phyloP scores from a whole-genome alignment of 2,888 invertebrate species.

The Lydus trimaculatus region DNA sequence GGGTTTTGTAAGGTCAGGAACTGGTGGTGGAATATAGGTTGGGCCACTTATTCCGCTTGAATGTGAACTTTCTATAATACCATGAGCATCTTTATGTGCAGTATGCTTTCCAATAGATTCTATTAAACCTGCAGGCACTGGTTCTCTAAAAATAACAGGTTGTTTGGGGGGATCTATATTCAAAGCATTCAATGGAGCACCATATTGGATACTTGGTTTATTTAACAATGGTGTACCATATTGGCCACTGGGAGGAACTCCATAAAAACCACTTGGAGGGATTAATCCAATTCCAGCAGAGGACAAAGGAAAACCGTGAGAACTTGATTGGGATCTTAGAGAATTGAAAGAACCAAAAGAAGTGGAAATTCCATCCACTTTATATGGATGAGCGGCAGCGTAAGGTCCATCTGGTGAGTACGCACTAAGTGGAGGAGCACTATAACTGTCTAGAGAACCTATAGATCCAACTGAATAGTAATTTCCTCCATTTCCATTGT shows the following conservation, averaged over 20 bases:
- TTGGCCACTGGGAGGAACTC: conserved; percentile 65
- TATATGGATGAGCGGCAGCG: conserved; percentile 55
- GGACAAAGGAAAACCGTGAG: conserved; percentile 35
- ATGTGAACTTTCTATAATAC: conserved; percentile 64
- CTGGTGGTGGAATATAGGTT: conserved; percentile 71
- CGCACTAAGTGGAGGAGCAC: conserved; percentile 52
- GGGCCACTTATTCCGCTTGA: conserved; percentile 51
- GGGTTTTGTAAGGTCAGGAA: conserved; percentile 60
- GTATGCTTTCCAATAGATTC: conserved; percentile 71
- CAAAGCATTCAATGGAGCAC: conserved; percentile 51
- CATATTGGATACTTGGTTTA: conserved; percentile 47
- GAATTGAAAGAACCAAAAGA: conserved; percentile 32
- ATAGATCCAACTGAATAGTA: conserved; percentile 15
- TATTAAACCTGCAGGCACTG: conserved; percentile 74
- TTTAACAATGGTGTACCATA: conserved; percentile 58
- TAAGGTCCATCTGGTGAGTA: conserved; percentile 57
- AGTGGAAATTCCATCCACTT: conserved; percentile 48
- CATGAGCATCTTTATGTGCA: conserved; percentile 68
- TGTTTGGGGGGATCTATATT: conserved; percentile 63
- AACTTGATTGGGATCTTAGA: conserved; percentile 20
- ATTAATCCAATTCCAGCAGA: conserved; percentile 60
- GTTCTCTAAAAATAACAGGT: conserved; percentile 77
- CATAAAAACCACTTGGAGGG: conserved; percentile 69
- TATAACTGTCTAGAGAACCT: conserved; percentile 46
- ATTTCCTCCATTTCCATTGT: conserved; percentile 28